phyloP scores from a whole-genome alignment of 2,888 invertebrate species.

The Selenia dentaria region DNA sequence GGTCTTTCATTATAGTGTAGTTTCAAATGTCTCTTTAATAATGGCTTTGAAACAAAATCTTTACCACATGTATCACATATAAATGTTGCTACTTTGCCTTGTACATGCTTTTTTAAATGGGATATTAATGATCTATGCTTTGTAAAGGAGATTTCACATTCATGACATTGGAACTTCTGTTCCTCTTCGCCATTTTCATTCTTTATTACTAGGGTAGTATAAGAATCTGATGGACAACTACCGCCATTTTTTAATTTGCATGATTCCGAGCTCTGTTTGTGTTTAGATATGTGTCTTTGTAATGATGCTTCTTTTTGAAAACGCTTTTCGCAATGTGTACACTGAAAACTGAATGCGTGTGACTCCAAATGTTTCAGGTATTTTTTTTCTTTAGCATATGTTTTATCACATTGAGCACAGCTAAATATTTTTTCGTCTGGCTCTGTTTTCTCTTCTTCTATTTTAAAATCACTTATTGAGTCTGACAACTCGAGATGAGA shows the following conservation, averaged over 20 bases:
- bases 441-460: not conserved
- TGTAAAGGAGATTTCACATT: slow-evolving; percentile 80
- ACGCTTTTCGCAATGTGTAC: slow-evolving; percentile 55
- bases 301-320: slow-evolving; percentile 54
- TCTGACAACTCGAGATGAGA: slow-evolving; percentile 30
- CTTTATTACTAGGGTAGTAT: slow-evolving; percentile 27
- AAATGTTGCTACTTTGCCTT: slow-evolving; percentile 39
- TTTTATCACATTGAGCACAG: slow-evolving; percentile 76
- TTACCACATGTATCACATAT: slow-evolving; percentile 78
- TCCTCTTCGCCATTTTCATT: slow-evolving; percentile 39
- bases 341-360: slow-evolving; percentile 55
- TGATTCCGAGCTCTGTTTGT: slow-evolving; percentile 26
- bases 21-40: slow-evolving; percentile 77
- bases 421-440: slow-evolving; percentile 31
- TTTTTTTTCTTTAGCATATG: slow-evolving; percentile 69
- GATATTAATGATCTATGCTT: slow-evolving; percentile 77
- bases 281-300: slow-evolving; percentile 61
- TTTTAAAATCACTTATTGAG: slow-evolving; percentile 24
- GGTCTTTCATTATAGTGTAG: slow-evolving; percentile 80
- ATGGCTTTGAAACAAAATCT: slow-evolving; percentile 61
- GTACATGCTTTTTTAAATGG: slow-evolving; percentile 61
- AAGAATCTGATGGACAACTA: not conserved
- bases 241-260: not conserved
- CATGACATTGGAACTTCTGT: slow-evolving; percentile 65
- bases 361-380: slow-evolving; percentile 72